These are phyloP conservation scores for Rhinella marina DNA, from an alignment of 2,797 vertebrate genomes.

Conservation along the genomic window DNA sequence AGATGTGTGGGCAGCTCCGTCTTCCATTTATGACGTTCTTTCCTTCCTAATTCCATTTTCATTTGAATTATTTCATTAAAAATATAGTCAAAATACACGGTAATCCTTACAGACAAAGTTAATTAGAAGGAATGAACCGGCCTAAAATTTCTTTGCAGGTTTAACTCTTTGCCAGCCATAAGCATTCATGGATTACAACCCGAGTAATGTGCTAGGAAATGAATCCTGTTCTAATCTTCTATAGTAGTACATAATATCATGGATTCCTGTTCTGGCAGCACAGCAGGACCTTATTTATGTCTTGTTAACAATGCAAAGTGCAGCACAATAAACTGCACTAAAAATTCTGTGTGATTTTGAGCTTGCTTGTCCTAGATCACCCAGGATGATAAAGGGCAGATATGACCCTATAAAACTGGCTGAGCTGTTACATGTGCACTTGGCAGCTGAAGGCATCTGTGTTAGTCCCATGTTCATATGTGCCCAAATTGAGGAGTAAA, in stretches of 20 bases:
- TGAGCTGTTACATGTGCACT: too few species aligned
- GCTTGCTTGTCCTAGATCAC: too few species aligned
- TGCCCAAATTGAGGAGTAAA: too few species aligned
- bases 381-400: too few species aligned
- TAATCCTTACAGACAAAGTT: conserved; percentile 5
- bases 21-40: conserved; percentile 26
- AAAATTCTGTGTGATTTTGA: too few species aligned
- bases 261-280: not conserved
- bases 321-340: not conserved
- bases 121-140: conserved; percentile 7
- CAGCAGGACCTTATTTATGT: not conserved
- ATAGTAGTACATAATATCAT: not conserved
- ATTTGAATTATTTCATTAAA: conserved; percentile 48
- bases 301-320: not conserved
- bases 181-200: not conserved
- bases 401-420: too few species aligned
- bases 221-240: not conserved
- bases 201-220: not conserved
- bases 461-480: too few species aligned
- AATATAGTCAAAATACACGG: not conserved
- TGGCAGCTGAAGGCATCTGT: too few species aligned
- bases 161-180: not conserved
- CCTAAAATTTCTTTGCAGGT: not conserved
- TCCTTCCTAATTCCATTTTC: conserved; percentile 48
- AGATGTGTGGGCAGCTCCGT: conserved; percentile 19